These are phyloP conservation scores for Rutpela maculata DNA, from an alignment of 2,888 invertebrate species.

Conservation along the genomic window DNA sequence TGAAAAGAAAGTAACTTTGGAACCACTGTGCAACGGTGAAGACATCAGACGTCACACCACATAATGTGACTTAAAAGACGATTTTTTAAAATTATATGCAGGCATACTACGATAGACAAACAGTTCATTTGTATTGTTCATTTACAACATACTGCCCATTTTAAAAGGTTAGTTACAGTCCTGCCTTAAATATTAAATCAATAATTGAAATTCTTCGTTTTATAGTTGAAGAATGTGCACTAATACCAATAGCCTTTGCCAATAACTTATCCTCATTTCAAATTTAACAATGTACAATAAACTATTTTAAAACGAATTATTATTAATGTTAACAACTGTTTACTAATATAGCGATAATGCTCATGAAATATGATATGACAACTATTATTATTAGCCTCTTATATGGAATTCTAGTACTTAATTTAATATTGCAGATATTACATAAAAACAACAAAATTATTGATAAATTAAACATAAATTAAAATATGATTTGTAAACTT, in stretches of 20 bases:
- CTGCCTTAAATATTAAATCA: not conserved
- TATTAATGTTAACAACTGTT: not conserved
- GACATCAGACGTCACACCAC: too few species aligned
- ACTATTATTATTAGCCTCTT: not conserved
- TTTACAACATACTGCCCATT: not conserved
- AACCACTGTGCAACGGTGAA: too few species aligned
- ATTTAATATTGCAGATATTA: not conserved
- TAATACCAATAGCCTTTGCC: not conserved
- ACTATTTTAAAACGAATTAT: not conserved
- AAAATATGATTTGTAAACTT: slow-evolving; percentile 51
- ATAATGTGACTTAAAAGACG: too few species aligned
- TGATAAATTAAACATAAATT: slow-evolving; percentile 34
- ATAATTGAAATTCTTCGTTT: not conserved
- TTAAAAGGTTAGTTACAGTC: not conserved
- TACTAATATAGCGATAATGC: not conserved
- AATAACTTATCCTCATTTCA: too few species aligned
- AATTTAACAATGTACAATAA: not conserved
- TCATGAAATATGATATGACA: not conserved
- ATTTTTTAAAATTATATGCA: too few species aligned
- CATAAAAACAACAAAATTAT: not conserved
- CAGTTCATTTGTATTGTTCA: not conserved
- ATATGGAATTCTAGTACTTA: not conserved
- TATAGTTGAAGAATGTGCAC: not conserved
- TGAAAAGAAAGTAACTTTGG: too few species aligned
- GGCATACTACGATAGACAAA: too few species aligned